These are phyloP conservation scores for Platalea minor DNA, from an alignment of 2,797 vertebrate genomes.

Conservation along the genomic window DNA sequence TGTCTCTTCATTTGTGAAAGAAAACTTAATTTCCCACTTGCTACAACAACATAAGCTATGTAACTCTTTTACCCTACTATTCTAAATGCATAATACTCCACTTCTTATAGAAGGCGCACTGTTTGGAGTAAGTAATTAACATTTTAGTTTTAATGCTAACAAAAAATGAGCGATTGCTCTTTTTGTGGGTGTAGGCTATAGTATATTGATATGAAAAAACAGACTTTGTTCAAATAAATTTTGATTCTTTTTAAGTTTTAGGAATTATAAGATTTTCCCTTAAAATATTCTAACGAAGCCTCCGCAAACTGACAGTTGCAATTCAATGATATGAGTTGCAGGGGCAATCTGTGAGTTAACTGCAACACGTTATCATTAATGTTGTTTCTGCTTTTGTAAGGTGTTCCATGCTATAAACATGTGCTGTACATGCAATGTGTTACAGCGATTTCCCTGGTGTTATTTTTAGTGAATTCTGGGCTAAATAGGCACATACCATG, in stretches of 20 bases:
- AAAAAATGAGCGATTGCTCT: neutral
- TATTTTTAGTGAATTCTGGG: slow-evolving; percentile 60
- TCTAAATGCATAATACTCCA: neutral
- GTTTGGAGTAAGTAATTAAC: neutral
- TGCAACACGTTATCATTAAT: neutral
- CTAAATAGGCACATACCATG: slow-evolving; percentile 62
- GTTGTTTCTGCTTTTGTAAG: neutral
- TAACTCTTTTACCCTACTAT: neutral
- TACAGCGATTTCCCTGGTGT: slow-evolving; percentile 37
- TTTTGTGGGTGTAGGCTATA: neutral
- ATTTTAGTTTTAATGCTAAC: neutral
- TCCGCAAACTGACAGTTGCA: neutral
- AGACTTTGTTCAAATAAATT: neutral
- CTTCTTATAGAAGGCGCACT: neutral
- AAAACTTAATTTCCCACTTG: neutral
- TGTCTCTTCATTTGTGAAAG: neutral
- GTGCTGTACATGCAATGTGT: neutral
- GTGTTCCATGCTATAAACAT: neutral
- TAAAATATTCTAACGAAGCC: neutral
- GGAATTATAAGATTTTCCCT: neutral
- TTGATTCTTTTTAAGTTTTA: neutral
- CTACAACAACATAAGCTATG: neutral
- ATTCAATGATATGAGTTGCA: neutral
- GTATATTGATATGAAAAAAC: neutral
- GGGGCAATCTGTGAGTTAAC: neutral